Percentiles rank a stretch among this genome's conserved stretches.
phyloP scores from a whole-genome alignment of 2,888 invertebrate species.

The Pristionchus japonicus region DNA sequence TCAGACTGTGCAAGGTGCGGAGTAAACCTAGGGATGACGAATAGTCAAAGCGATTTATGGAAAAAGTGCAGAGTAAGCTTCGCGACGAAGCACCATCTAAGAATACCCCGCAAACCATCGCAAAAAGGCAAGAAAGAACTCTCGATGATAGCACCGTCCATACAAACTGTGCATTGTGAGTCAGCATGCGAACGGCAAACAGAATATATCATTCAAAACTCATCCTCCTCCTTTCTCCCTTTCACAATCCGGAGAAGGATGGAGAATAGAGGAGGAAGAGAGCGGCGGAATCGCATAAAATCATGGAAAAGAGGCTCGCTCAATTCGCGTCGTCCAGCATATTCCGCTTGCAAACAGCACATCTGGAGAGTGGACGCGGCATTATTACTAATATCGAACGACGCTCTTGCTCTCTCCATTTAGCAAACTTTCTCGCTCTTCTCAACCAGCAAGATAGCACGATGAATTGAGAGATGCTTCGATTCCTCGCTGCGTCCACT shows the following conservation, averaged over 20 bases:
- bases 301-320: background rate
- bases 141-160: background rate
- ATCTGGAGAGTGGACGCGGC: background rate
- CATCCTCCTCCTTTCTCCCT: background rate
- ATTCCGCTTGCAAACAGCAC: background rate
- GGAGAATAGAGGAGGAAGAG: background rate
- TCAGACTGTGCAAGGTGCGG: too few relatives aligned
- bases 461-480: background rate
- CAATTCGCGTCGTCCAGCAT: background rate
- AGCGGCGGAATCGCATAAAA: background rate
- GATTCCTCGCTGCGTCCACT: background rate
- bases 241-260: constrained; percentile 23
- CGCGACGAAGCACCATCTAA: background rate
- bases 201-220: constrained; percentile 24
- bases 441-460: background rate
- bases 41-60: too few relatives aligned
- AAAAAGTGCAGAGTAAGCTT: background rate
- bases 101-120: background rate
- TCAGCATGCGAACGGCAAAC: constrained; percentile 35
- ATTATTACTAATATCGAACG: background rate
- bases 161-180: constrained; percentile 6
- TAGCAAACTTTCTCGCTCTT: background rate
- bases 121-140: background rate
- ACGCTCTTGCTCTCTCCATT: background rate
- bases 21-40: too few relatives aligned